These are phyloP conservation scores for Opisthocomus hoazin DNA, from an alignment of 2,113 vertebrate genomes.

Conservation along the genomic window DNA sequence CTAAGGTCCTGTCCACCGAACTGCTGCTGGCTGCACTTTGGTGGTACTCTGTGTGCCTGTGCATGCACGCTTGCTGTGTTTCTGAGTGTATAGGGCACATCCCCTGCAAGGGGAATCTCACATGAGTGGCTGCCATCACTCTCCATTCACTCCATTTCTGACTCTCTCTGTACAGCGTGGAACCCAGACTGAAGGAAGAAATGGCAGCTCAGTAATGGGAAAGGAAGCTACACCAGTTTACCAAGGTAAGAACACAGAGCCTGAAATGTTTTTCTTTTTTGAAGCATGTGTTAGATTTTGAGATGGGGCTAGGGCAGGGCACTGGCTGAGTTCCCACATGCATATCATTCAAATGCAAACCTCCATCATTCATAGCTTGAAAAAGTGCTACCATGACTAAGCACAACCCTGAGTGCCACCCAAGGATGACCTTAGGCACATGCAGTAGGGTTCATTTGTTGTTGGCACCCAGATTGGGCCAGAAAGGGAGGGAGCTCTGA, in stretches of 20 bases:
- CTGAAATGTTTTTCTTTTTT: neutral
- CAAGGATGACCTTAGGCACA: neutral
- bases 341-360: neutral
- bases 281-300: neutral
- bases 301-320: neutral
- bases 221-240: neutral
- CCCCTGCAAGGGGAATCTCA: neutral
- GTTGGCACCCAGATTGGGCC: neutral
- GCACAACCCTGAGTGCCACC: neutral
- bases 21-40: neutral
- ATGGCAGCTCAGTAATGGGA: neutral
- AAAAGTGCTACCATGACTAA: neutral
- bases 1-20: neutral
- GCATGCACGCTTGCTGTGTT: neutral
- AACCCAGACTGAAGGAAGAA: neutral
- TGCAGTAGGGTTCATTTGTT: neutral
- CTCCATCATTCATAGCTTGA: neutral
- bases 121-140: neutral
- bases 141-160: neutral
- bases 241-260: neutral
- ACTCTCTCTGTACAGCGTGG: neutral
- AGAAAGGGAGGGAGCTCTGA: neutral
- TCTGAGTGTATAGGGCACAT: neutral
- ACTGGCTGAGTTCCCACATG: neutral
- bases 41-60: neutral